A percentile compares a stretch with the other conserved stretches of the same genome.
Evolutionary conservation across 2,113 vertebrate genomes (phyloP).

Genomic region (Dipodomys merriami): DNA sequence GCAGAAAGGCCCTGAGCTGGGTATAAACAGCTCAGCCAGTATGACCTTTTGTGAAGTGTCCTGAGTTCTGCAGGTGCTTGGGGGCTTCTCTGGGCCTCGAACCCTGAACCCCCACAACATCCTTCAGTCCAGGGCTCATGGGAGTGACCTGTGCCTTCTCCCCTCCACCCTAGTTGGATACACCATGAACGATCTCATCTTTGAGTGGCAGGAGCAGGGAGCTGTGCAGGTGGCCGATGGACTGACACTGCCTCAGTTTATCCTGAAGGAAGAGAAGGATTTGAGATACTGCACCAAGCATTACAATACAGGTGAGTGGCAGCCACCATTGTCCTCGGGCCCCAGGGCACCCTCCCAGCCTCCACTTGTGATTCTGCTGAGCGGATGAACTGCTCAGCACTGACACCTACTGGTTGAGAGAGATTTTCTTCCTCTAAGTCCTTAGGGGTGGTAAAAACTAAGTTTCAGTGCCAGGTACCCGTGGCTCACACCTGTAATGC

Average conservation of each 20-base stretch:
- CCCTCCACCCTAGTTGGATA: constrained; percentile 92
- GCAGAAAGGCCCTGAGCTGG: neutral
- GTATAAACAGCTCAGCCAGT: neutral
- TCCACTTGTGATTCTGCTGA: neutral
- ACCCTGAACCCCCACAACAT: too few relatives aligned
- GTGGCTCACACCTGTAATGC: too few relatives aligned
- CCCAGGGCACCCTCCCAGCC: neutral
- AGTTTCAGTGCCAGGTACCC: neutral
- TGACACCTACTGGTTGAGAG: neutral
- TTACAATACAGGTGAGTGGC: constrained; percentile 94
- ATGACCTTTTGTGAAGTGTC: neutral
- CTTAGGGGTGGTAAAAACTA: neutral
- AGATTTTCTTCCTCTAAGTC: neutral
- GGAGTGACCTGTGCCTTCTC: neutral
- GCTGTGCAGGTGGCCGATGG: constrained; percentile 97
- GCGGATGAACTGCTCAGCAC: neutral
- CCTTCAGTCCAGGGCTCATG: too few relatives aligned
- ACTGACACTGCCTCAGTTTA: constrained; percentile 97
- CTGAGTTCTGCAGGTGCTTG: too few relatives aligned
- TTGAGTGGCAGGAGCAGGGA: constrained; percentile 98
- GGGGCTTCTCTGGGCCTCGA: too few relatives aligned
- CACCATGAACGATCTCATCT: constrained; percentile 99
- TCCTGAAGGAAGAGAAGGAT: constrained; percentile 98
- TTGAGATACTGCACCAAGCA: constrained; percentile 98
- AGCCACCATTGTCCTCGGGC: neutral